Percentiles rank a stretch among this genome's conserved stretches.
Conservation (phyloP, 2,797 vertebrate species). For the Sternarchorhynchus goeldii region DNA sequence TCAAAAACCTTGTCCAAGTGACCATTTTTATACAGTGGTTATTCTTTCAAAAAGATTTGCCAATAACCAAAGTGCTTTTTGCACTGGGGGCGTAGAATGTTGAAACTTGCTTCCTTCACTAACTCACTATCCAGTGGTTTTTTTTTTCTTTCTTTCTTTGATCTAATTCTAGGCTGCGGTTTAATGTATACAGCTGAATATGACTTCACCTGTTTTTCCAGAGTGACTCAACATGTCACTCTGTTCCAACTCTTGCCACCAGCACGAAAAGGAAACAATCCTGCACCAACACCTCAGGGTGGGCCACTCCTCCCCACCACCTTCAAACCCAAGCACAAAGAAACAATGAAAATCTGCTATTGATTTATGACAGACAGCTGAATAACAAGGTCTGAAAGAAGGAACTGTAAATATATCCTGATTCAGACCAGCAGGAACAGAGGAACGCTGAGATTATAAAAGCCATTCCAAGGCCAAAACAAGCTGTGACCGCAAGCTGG, state of each 20-base stretch:
- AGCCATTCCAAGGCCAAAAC: not conserved
- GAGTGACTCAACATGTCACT: not conserved
- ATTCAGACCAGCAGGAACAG: not conserved
- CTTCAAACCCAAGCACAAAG: not conserved
- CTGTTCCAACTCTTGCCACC: not conserved
- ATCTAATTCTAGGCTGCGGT: not conserved
- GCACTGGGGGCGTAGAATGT: not conserved
- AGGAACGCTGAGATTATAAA: not conserved
- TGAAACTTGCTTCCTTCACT: not conserved
- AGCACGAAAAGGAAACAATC: not conserved
- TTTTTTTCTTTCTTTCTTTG: not conserved
- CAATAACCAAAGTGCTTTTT: not conserved
- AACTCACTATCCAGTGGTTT: not conserved
- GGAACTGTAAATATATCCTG: not conserved
- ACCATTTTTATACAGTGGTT: not conserved
- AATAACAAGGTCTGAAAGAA: not conserved
- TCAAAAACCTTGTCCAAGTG: too few species aligned
- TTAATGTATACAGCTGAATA: conserved; percentile 4
- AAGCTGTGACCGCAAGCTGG: not conserved
- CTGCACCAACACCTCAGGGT: not conserved
- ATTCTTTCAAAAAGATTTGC: not conserved
- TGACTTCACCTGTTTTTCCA: not conserved
- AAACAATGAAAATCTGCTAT: conserved; percentile 15
- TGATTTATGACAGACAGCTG: not conserved
- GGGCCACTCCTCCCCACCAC: not conserved